These are phyloP conservation scores for Acleris emargana DNA, from an alignment of 2,888 invertebrate genomes.

Conservation along the genomic window DNA sequence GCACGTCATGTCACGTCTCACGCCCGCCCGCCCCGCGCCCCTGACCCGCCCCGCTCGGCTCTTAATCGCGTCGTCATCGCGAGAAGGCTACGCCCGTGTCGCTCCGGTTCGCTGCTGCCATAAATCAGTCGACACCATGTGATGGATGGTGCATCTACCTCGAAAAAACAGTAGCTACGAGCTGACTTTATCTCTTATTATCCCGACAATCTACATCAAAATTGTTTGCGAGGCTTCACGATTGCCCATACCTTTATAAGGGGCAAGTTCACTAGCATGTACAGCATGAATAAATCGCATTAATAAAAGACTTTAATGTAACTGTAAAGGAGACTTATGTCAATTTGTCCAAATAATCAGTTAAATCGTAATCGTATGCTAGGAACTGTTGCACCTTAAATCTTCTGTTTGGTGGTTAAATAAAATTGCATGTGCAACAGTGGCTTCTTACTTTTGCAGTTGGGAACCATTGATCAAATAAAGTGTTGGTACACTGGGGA, in stretches of 20 bases:
- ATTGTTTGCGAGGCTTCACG: constrained; percentile 23
- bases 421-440: too few relatives aligned
- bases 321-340: too few relatives aligned
- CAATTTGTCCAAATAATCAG: too few relatives aligned
- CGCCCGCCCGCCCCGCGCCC: constrained; percentile 41
- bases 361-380: too few relatives aligned
- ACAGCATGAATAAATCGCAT: too few relatives aligned
- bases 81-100: constrained; percentile 68
- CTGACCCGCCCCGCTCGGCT: constrained; percentile 47
- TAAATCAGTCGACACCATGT: constrained; percentile 77
- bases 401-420: too few relatives aligned
- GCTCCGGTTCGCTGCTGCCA: constrained; percentile 67
- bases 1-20: constrained; percentile 55
- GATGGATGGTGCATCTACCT: constrained; percentile 69
- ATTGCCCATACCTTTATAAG: constrained; percentile 16
- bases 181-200: constrained; percentile 50
- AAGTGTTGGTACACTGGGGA: too few relatives aligned
- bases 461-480: too few relatives aligned
- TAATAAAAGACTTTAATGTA: too few relatives aligned
- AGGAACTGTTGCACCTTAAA: too few relatives aligned
- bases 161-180: constrained; percentile 59
- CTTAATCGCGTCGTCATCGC: constrained; percentile 76
- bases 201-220: constrained; percentile 39
- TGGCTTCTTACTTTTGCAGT: too few relatives aligned
- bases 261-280: neutral